Evolutionary conservation across 2,113 vertebrate species (phyloP).

Genomic region (Pleuronectes platessa): DNA sequence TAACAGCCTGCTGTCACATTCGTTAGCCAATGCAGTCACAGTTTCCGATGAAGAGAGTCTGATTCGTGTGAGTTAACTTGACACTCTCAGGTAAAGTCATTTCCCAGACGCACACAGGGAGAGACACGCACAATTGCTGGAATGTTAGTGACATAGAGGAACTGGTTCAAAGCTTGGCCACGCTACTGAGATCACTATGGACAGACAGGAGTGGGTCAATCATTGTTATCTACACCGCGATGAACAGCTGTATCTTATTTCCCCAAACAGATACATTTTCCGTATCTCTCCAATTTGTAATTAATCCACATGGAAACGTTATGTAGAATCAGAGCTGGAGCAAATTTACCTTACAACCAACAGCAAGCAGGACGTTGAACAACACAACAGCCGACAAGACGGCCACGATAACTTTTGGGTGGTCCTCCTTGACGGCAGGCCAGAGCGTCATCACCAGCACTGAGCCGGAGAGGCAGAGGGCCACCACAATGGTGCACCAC

Average conservation of each 20-base stretch:
- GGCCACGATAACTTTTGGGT: slow-evolving; percentile 84
- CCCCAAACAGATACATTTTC: slow-evolving; percentile 33
- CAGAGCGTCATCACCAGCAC: slow-evolving; percentile 95
- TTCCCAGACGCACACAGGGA: slow-evolving; percentile 46
- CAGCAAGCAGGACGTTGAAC: slow-evolving; percentile 90
- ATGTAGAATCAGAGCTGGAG: slow-evolving; percentile 3
- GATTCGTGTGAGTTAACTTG: slow-evolving; percentile 42
- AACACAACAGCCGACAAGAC: slow-evolving; percentile 83
- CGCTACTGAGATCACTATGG: slow-evolving; percentile 32
- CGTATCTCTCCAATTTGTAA: slow-evolving; percentile 7
- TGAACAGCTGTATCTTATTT: slow-evolving; percentile 21
- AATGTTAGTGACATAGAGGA: slow-evolving; percentile 26
- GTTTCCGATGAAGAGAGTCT: slow-evolving; percentile 65
- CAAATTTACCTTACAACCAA: slow-evolving; percentile 91
- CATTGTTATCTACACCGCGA: slow-evolving; percentile 44
- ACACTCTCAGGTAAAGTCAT: slow-evolving; percentile 49
- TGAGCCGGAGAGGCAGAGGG: slow-evolving; percentile 91
- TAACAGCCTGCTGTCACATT: slow-evolving; percentile 54
- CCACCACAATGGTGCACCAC: slow-evolving; percentile 89
- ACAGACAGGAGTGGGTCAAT: slow-evolving; percentile 41
- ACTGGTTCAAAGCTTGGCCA: slow-evolving; percentile 31
- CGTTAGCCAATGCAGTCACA: slow-evolving; percentile 53
- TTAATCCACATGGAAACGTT: not conserved
- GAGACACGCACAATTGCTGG: slow-evolving; percentile 8
- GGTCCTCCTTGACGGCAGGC: slow-evolving; percentile 94